A percentile compares a stretch with the other conserved stretches of the same genome.
phyloP scores from a whole-genome alignment of 2,113 vertebrate species.

The Phoenicopterus ruber region DNA sequence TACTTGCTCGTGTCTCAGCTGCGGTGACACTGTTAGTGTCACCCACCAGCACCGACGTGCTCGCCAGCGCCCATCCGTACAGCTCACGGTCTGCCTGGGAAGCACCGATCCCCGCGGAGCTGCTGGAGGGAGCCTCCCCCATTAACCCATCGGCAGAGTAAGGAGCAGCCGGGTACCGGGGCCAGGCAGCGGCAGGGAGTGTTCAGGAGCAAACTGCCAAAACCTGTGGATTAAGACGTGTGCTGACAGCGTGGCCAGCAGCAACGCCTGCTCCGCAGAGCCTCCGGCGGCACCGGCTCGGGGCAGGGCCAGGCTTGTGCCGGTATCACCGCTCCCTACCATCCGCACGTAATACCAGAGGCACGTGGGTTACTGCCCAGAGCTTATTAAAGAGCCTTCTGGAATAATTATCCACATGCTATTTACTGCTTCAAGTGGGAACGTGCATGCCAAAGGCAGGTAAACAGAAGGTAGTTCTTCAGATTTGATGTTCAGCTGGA shows the following conservation, averaged over 20 bases:
- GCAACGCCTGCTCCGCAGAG: background rate
- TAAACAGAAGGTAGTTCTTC: background rate
- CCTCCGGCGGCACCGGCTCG: background rate
- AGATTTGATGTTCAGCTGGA: background rate
- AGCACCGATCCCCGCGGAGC: rapidly evolving
- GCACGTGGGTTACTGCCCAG: background rate
- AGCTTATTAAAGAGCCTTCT: background rate
- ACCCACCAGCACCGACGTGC: background rate
- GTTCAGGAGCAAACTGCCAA: slow-evolving; percentile 20
- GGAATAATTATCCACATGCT: background rate
- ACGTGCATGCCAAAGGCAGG: background rate
- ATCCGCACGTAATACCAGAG: background rate
- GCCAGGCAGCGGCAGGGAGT: background rate
- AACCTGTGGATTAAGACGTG: background rate
- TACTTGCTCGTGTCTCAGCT: background rate
- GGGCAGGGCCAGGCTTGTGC: slow-evolving; percentile 44
- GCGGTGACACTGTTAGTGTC: background rate
- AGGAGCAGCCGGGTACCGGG: background rate
- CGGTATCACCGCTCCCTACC: background rate
- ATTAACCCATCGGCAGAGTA: background rate
- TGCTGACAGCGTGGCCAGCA: slow-evolving; percentile 17
- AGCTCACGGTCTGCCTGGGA: background rate
- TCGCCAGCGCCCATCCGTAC: rapidly evolving
- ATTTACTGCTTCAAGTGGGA: background rate
- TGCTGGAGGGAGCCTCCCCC: background rate